Percentiles rank a stretch among this genome's conserved stretches.
Conservation (phyloP, 2,113 vertebrate genomes). For the Anarrhichthys ocellatus region DNA sequence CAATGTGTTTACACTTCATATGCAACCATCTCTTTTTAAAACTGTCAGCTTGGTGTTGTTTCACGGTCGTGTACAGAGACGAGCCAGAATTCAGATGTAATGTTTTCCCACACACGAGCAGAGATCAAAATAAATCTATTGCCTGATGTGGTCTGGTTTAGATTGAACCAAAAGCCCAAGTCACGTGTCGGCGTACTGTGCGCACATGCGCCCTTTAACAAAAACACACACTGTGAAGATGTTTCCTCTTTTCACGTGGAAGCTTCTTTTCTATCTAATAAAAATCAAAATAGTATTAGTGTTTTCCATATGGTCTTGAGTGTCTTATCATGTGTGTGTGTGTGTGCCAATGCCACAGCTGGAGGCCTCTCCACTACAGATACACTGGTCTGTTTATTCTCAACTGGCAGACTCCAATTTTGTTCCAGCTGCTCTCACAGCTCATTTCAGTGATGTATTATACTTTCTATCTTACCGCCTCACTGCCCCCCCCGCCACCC, state of each 20-base stretch:
- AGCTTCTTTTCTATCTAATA: not conserved
- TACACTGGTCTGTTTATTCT: conserved; percentile 17
- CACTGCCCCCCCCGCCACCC: conserved; percentile 74
- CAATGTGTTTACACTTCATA: not conserved
- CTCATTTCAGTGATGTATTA: conserved; percentile 86
- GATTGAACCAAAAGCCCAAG: not conserved
- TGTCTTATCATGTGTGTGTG: conserved; percentile 10
- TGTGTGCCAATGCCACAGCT: conserved; percentile 7
- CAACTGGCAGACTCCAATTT: conserved; percentile 6
- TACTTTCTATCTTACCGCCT: conserved; percentile 77
- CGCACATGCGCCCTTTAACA: not conserved
- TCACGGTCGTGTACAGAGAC: not conserved
- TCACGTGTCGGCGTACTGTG: not conserved
- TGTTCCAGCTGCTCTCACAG: conserved; percentile 62
- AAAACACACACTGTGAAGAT: not conserved
- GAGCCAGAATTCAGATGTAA: not conserved
- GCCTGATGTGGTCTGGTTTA: conserved; percentile 13
- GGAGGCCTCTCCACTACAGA: conserved; percentile 15
- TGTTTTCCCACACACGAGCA: not conserved
- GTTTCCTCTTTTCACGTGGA: conserved; percentile 4
- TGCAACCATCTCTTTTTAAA: not conserved
- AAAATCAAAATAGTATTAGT: not conserved
- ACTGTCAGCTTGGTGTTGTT: not conserved
- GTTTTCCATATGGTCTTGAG: conserved; percentile 10
- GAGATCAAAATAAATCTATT: conserved; percentile 21